Evolutionary conservation across 2,888 invertebrate genomes (phyloP).

Genomic region (Trichogramma dendrolimi): DNA sequence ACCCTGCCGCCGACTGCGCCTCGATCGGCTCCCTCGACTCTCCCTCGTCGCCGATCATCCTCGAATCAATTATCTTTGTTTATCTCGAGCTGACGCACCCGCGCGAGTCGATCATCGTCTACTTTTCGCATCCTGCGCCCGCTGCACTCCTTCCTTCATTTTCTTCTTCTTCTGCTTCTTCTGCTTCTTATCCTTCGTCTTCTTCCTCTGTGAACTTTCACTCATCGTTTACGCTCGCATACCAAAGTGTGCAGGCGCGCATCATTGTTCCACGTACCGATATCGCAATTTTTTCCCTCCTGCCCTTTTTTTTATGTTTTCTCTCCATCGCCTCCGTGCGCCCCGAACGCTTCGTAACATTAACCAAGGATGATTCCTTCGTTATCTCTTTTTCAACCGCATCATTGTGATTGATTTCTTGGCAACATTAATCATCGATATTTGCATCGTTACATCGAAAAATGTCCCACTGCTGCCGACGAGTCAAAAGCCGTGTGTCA

Average conservation of each 20-base stretch:
- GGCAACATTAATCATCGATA: too few species aligned
- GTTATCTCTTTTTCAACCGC: too few species aligned
- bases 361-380: too few species aligned
- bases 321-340: too few species aligned
- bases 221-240: neutral
- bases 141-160: conserved; percentile 1
- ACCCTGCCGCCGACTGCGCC: neutral
- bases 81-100: conserved; percentile 30
- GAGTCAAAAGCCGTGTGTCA: too few species aligned
- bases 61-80: conserved; percentile 31
- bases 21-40: conserved; percentile 26
- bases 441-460: too few species aligned
- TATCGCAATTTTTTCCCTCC: neutral
- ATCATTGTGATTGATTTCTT: too few species aligned
- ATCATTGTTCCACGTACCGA: neutral
- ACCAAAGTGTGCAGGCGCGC: neutral
- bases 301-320: too few species aligned
- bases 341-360: too few species aligned
- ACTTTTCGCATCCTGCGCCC: conserved; percentile 27
- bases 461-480: too few species aligned
- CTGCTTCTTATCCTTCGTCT: conserved; percentile 24
- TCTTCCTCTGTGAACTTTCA: conserved; percentile 1
- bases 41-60: conserved; percentile 30
- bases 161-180: too few species aligned
- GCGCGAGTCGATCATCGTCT: conserved; percentile 30